A percentile compares a stretch with the other conserved stretches of the same genome.
Evolutionary conservation across 92 coral and sea anemone genomes (phyloP).

Genomic region (Ricordea florida): DNA sequence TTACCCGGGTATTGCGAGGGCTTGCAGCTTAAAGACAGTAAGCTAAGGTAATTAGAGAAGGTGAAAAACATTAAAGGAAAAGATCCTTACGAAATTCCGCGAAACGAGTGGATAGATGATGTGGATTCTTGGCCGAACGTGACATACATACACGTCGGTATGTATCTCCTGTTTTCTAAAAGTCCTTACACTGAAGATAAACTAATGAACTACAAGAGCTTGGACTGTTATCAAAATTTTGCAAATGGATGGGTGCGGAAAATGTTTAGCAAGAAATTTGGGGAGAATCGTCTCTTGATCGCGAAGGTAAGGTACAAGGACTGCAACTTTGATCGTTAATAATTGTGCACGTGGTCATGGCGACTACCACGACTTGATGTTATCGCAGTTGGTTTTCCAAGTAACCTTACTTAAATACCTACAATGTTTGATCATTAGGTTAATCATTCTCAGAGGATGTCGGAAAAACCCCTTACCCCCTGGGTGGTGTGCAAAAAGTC

Average conservation of each 20-base stretch:
- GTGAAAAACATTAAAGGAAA: too few species aligned
- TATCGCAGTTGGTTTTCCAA: not conserved
- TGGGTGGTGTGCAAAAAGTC: too few species aligned
- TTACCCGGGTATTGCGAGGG: too few species aligned
- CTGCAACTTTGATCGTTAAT: not conserved
- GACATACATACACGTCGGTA: conserved; percentile 49
- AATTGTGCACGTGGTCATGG: not conserved
- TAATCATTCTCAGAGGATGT: conserved; percentile 40
- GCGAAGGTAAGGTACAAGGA: conserved; percentile 36
- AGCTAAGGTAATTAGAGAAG: too few species aligned
- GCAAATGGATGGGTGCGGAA: conserved; percentile 64
- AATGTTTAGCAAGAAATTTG: conserved; percentile 40
- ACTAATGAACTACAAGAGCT: conserved; percentile 54
- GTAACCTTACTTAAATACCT: not conserved
- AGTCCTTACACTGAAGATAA: conserved; percentile 65
- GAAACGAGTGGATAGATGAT: too few species aligned
- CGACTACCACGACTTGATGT: not conserved
- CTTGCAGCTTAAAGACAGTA: too few species aligned
- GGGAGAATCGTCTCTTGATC: conserved; percentile 52
- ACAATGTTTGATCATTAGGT: conserved; percentile 1
- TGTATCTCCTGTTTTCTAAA: conserved; percentile 55
- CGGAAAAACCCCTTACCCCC: conserved; percentile 58
- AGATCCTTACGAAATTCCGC: too few species aligned
- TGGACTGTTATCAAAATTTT: conserved; percentile 54
- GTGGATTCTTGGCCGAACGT: too few species aligned